Conservation (phyloP, 2,113 vertebrate species). For the Limnothrissa miodon region DNA sequence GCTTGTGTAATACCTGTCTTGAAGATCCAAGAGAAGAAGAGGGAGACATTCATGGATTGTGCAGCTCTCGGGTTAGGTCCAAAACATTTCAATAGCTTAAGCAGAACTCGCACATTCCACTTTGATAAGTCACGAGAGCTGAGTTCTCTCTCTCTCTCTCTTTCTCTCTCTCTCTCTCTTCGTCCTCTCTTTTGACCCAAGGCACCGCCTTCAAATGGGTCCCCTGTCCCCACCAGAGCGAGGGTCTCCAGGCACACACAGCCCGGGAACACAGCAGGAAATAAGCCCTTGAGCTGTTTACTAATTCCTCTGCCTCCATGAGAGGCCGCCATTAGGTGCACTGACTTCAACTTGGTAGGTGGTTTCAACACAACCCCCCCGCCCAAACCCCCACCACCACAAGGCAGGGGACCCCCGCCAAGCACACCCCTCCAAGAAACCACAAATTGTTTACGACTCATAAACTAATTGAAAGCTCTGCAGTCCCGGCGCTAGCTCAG, state of each 20-base stretch:
- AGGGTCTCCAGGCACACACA: background rate
- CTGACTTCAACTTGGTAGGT: background rate
- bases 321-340: background rate
- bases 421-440: background rate
- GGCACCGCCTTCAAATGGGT: background rate
- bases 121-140: slow-evolving; percentile 19
- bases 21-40: slow-evolving; percentile 19
- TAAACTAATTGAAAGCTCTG: slow-evolving; percentile 17
- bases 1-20: slow-evolving; percentile 38
- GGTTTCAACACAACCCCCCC: background rate
- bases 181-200: slow-evolving; percentile 5
- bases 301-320: slow-evolving; percentile 9
- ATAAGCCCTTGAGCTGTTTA: slow-evolving; percentile 27
- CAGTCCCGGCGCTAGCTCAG: background rate
- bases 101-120: slow-evolving; percentile 1
- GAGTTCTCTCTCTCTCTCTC: background rate
- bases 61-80: background rate
- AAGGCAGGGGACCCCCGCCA: background rate
- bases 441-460: slow-evolving; percentile 10
- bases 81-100: slow-evolving; percentile 13
- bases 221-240: background rate
- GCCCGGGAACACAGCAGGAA: background rate
- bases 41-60: background rate
- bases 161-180: background rate
- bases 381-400: background rate